These are phyloP conservation scores for Halcyon malimbica DNA, from an alignment of 2,113 vertebrate genomes.

Conservation along the genomic window DNA sequence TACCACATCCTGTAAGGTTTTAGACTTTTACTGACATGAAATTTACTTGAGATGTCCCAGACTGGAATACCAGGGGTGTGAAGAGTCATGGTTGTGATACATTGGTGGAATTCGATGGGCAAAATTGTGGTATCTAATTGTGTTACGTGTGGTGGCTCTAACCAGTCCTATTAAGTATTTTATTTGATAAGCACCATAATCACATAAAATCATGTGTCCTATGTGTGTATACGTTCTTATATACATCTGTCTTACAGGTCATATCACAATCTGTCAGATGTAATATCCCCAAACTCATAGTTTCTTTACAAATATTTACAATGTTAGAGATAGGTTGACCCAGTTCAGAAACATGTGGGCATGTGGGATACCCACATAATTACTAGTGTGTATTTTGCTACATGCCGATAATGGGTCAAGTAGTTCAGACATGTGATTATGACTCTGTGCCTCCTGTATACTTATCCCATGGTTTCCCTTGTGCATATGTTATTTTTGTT, in stretches of 20 bases:
- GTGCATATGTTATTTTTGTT: constrained; percentile 42
- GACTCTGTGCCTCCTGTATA: constrained; percentile 17
- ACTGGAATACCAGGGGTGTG: not conserved
- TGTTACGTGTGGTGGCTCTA: not conserved
- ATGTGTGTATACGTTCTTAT: not conserved
- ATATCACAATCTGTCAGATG: not conserved
- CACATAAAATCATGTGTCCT: not conserved
- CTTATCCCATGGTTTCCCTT: constrained; percentile 25
- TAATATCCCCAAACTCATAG: not conserved
- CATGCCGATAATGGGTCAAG: not conserved
- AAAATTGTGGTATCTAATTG: not conserved
- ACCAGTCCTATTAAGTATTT: not conserved
- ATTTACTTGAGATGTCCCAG: not conserved
- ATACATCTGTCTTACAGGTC: not conserved
- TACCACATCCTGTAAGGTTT: not conserved
- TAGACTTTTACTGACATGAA: not conserved
- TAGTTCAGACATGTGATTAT: constrained; percentile 14
- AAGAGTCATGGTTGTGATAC: not conserved
- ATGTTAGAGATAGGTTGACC: not conserved
- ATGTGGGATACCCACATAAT: not conserved
- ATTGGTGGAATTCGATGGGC: not conserved
- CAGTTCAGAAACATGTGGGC: not conserved
- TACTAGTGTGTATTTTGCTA: constrained; percentile 1
- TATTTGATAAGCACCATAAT: not conserved
- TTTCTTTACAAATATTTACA: constrained; percentile 3